phyloP scores from a whole-genome alignment of 2,888 invertebrate species.

The Idaea straminata region DNA sequence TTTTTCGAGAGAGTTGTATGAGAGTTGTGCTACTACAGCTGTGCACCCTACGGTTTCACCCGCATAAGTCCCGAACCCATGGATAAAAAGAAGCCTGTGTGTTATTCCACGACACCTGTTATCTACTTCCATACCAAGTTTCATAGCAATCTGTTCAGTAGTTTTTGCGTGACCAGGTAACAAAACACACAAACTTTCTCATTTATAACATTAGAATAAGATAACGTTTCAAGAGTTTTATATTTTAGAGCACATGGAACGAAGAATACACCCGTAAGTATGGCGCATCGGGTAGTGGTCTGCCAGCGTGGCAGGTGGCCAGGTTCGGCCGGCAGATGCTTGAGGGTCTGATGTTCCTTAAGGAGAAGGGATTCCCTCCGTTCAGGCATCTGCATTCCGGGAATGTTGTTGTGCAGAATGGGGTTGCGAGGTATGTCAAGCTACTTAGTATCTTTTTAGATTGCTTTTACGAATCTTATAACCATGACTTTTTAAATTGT shows the following conservation, averaged over 20 bases:
- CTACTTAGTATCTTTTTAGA: background rate
- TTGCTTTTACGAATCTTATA: too few relatives aligned
- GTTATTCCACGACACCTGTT: too few relatives aligned
- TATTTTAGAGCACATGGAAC: conserved; percentile 86
- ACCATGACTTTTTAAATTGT: background rate
- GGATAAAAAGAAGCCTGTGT: too few relatives aligned
- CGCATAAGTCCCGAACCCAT: background rate
- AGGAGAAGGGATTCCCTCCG: conserved; percentile 92
- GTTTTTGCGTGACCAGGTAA: too few relatives aligned
- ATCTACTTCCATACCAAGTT: too few relatives aligned
- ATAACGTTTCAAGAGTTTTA: background rate
- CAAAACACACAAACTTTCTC: too few relatives aligned
- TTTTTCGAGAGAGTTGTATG: too few relatives aligned
- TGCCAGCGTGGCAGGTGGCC: conserved; percentile 90
- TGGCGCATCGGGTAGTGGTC: conserved; percentile 83
- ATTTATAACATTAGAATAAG: conserved; percentile 37
- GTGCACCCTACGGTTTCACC: background rate
- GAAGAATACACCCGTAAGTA: conserved; percentile 90
- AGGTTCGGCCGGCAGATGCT: conserved; percentile 92
- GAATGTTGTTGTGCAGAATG: conserved; percentile 95
- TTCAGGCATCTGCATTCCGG: conserved; percentile 94
- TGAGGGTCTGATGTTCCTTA: conserved; percentile 91
- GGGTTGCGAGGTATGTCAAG: conserved; percentile 87
- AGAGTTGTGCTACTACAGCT: too few relatives aligned
- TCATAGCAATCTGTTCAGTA: too few relatives aligned